Conservation (phyloP, 2,888 invertebrate species). For the Orthonychiurus folsomi region DNA sequence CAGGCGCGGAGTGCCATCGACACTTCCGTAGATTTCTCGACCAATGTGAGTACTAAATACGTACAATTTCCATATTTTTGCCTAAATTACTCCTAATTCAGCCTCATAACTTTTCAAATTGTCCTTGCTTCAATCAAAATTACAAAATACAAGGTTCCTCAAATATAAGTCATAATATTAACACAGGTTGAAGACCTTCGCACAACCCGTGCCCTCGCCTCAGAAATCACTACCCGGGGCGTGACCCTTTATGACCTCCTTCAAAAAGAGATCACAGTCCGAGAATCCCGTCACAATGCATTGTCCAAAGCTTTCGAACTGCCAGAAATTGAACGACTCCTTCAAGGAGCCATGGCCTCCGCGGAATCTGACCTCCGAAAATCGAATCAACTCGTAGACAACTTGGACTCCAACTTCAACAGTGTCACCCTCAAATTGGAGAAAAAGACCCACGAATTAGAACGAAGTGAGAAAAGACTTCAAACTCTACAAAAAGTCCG, state of each 20-base stretch:
- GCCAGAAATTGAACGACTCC: constrained; percentile 64
- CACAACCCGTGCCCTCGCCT: constrained; percentile 72
- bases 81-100: no score
- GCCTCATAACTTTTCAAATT: no score
- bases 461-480: constrained; percentile 83
- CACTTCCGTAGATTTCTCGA: constrained; percentile 15
- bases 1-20: constrained; percentile 7
- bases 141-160: no score
- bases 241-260: constrained; percentile 83
- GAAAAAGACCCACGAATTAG: constrained; percentile 76
- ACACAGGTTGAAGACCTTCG: constrained; percentile 72
- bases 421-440: constrained; percentile 86
- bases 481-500: constrained; percentile 90
- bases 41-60: constrained; percentile 20
- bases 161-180: no score
- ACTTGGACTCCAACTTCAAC: constrained; percentile 76
- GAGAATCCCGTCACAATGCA: constrained; percentile 69
- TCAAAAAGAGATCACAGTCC: constrained; percentile 64
- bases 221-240: constrained; percentile 83
- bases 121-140: no score
- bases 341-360: constrained; percentile 64
- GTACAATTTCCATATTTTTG: no score
- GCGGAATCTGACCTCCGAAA: constrained; percentile 62
- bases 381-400: constrained; percentile 67
- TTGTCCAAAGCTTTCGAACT: constrained; percentile 74